Base-by-base conservation (phyloP, 2,888 invertebrate genomes). In the Pseudeuparius sepicola region DNA sequence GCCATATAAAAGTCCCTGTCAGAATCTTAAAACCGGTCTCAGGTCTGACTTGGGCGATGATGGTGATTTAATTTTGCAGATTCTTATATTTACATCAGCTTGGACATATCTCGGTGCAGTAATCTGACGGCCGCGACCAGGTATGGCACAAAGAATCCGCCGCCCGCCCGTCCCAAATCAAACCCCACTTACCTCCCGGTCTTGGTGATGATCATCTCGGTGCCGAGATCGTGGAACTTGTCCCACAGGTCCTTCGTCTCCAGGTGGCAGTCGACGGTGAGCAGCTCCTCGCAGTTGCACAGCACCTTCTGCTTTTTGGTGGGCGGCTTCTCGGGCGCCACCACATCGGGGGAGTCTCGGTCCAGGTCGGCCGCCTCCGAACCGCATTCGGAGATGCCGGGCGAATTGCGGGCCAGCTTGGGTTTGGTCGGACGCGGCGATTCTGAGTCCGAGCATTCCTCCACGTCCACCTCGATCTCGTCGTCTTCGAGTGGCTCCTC, bases 141-240 rank as follows among this genome's bases (percentile, higher is more conserved):
- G n/a, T n/a, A n/a, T n/a, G n/a, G n/a, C n/a, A n/a, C n/a, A n/a
- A n/a, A n/a, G n/a, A n/a, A n/a, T n/a, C n/a, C n/a, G n/a, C n/a
- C n/a, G n/a, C n/a, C n/a, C n/a, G n/a, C n/a, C n/a, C n/a, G n/a
- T n/a, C n/a, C n/a, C n/a, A n/a, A n/a, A n/a, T n/a, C n/a, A n/a
- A n/a, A n/a, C n/a, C n/a, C n/a, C n/a, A n/a, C 72, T 64, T 58
- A 82, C 82, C 83, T 71, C 58, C 84, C 84, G 39, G 80, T 80
- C 62, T 85, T 84, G 7, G 84, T 85, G 61, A 85, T 85, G 62
- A 85, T 85, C 84, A 85, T 85, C 64, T 84, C 83, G 2, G 83
- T 84, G 15, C 81, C 81, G 39, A 84, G 67, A 51, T 75, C 74
- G 58, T 75, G 71, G 63, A 85, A 85, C 60, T 83, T 82, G 60